Conservation (phyloP, 2,113 vertebrate genomes). For the Microcebus murinus region DNA sequence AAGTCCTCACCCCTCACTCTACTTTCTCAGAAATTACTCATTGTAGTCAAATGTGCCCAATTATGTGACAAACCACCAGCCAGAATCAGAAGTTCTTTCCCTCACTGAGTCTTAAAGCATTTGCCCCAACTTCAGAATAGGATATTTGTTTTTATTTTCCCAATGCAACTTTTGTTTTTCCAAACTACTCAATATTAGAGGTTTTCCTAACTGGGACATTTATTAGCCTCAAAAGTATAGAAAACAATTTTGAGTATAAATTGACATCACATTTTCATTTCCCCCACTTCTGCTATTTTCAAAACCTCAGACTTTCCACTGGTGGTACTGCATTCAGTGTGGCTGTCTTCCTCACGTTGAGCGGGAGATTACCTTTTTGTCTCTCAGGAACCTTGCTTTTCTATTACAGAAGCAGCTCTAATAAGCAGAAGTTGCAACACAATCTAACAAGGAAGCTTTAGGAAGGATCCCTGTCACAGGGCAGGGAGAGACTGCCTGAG, state of each 20-base stretch:
- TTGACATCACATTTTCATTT: conserved; percentile 1
- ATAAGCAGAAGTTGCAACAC: neutral
- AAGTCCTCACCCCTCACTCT: neutral
- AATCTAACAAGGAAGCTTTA: neutral
- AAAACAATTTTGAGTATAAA: neutral
- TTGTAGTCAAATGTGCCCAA: conserved; percentile 10
- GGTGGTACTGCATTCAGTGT: neutral
- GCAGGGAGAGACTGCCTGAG: neutral
- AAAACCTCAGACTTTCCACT: conserved; percentile 52
- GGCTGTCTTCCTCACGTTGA: neutral
- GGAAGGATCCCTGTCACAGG: neutral
- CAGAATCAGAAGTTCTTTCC: neutral
- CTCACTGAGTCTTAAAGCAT: neutral
- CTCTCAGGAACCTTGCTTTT: neutral
- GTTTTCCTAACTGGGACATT: neutral
- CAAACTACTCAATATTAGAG: neutral
- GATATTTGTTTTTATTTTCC: neutral
- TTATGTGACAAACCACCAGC: neutral
- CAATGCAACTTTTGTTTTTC: neutral
- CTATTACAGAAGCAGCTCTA: neutral
- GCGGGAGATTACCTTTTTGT: neutral
- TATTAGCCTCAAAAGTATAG: neutral
- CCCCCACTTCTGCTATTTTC: neutral
- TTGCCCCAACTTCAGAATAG: neutral
- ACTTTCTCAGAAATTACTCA: conserved; percentile 66